phyloP scores from a whole-genome alignment of 37 sponge, comb jelly and placozoan genomes.

The Aplysina aerophoba region DNA sequence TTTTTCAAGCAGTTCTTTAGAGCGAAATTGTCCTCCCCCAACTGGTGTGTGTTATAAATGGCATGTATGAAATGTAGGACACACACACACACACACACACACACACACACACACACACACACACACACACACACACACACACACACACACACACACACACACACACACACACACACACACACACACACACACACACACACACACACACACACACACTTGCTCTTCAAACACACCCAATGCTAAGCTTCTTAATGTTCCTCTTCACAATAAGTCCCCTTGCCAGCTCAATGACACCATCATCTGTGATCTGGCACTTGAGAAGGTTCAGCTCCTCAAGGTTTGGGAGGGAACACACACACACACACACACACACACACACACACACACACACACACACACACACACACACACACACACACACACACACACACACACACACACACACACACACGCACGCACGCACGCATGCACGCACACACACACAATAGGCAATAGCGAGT shows the following conservation, averaged over 20 bases:
- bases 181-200: background rate
- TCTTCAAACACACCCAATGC: constrained; percentile 34
- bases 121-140: constrained; percentile 28
- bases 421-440: constrained; percentile 53
- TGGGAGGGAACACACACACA: constrained; percentile 48
- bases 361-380: background rate
- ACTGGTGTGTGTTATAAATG: background rate
- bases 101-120: constrained; percentile 18
- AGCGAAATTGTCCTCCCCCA: too few species aligned
- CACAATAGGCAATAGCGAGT: too few species aligned
- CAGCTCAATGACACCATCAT: constrained; percentile 45
- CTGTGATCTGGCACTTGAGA: constrained; percentile 55
- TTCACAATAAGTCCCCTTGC: constrained; percentile 59
- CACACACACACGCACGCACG: constrained; percentile 37
- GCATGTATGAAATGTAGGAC: background rate
- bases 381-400: constrained; percentile 16
- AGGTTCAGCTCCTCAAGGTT: constrained; percentile 67
- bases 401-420: constrained; percentile 62
- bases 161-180: constrained; percentile 37
- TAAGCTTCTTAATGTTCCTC: constrained; percentile 59
- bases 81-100: constrained; percentile 23
- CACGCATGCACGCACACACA: too few species aligned
- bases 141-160: constrained; percentile 35
- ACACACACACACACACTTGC: background rate
- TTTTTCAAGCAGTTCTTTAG: too few species aligned